Conservation (phyloP, 2,888 invertebrate species). For the Leucoptera coffeella region DNA sequence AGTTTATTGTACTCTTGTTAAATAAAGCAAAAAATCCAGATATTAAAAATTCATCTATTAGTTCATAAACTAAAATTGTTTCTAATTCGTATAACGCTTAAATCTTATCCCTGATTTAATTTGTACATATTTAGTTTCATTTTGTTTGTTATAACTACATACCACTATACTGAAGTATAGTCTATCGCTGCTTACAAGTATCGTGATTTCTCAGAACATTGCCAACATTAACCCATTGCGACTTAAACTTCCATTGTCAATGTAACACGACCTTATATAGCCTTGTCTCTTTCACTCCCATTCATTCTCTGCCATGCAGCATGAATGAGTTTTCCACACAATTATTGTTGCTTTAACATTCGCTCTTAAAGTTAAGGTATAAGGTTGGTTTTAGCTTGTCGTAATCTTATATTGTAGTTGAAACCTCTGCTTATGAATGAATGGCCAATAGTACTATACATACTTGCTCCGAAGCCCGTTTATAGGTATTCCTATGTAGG, state of each 20-base stretch:
- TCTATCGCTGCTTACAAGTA: too few species aligned
- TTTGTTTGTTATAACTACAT: too few species aligned
- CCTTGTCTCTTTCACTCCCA: constrained; percentile 39
- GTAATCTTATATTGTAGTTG: neutral
- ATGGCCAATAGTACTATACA: constrained; percentile 41
- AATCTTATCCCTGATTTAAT: too few species aligned
- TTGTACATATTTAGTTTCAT: too few species aligned
- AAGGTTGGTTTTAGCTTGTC: neutral
- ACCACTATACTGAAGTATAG: too few species aligned
- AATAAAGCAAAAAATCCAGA: too few species aligned
- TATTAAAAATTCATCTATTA: too few species aligned
- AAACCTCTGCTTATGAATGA: constrained; percentile 36
- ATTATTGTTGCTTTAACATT: constrained; percentile 4
- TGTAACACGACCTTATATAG: constrained; percentile 35
- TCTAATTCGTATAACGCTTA: too few species aligned
- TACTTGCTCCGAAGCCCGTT: constrained; percentile 13
- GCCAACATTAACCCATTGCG: neutral
- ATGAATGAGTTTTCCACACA: constrained; percentile 23
- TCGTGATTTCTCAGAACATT: constrained; percentile 2
- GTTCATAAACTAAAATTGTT: too few species aligned
- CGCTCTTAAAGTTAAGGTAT: neutral
- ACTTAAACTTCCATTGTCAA: constrained; percentile 19
- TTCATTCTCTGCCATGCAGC: constrained; percentile 34
- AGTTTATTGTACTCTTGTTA: too few species aligned
- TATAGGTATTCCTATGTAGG: neutral